Base-by-base conservation (phyloP, 2,797 vertebrate species). In the Manis javanica region DNA sequence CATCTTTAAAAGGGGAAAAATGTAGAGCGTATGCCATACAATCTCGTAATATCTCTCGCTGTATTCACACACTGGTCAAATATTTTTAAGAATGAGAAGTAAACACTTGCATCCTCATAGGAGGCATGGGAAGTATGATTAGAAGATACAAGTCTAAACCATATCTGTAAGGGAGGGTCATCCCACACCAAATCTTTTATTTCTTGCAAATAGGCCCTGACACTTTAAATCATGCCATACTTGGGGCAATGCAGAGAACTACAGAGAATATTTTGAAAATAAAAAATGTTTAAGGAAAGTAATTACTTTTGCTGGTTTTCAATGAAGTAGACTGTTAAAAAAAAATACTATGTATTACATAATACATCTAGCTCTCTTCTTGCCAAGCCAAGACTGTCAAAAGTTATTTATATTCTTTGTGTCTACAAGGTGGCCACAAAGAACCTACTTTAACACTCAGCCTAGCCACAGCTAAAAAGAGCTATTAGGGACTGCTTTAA, bases 231-330 rank as follows among this genome's bases (percentile, higher is more conserved):
- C 55, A 34, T 19, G 24, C 14, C n/a, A 85, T 57, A 69, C 37
- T 85, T 79, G 46, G 37, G 46, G 15, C 72, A 96, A 68, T 82
- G n/a, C 5, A 68, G 46, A 83, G 16, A 92, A 83, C 74, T 87
- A 84, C 7, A 71, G 14, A 93, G 61, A 90, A 49, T 63, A 59
- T 87, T 82, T 89, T 51, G 53, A 64, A 84, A 68, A 21, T 42
- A 79, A n/a, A 81, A 82, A 75, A n/a, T 46, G 42, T 61, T 57
- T 46, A 78, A 88, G 42, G 31, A 82, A 92, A 92, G 87, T 71
- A 78, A 42, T 95, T 87, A 87, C 69, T 88, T 93, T 69, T 77
- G 39, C 53, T 96, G n/a, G 53, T 63, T 95, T 90, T 79, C 61
- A 79, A 75, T 49, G 87, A 87, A 87, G 14, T 49, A 72, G 8